These are phyloP conservation scores for Bergia puertoricense DNA, from an alignment of 92 coral and sea anemone species.

Conservation along the genomic window DNA sequence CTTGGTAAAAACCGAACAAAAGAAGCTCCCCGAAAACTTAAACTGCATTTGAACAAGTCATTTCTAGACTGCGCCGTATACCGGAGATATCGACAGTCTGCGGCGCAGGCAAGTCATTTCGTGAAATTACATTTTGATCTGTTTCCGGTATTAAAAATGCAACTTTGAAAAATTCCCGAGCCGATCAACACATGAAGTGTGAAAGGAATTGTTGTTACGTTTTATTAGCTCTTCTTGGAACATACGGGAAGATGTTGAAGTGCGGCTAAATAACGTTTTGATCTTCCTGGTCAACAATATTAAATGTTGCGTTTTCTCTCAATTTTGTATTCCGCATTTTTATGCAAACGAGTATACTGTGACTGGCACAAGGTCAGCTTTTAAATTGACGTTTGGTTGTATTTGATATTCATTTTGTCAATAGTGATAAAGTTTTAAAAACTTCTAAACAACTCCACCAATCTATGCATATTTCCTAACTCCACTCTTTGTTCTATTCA, in stretches of 20 bases:
- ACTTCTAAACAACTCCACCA: not conserved
- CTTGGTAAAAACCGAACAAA: too few relatives aligned
- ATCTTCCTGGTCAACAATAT: not conserved
- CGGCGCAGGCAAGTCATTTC: too few relatives aligned
- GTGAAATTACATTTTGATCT: too few relatives aligned
- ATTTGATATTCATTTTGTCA: not conserved
- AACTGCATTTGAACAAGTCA: too few relatives aligned
- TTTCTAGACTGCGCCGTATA: too few relatives aligned
- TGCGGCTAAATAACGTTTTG: not conserved
- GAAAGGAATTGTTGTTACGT: not conserved
- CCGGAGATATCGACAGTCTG: too few relatives aligned
- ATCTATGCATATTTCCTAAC: constrained; percentile 2
- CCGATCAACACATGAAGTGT: not conserved
- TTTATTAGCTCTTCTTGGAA: too few relatives aligned
- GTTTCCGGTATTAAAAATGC: not conserved
- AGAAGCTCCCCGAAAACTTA: too few relatives aligned
- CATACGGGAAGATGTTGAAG: too few relatives aligned
- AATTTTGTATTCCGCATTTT: not conserved
- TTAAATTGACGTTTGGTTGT: not conserved
- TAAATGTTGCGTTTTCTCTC: not conserved
- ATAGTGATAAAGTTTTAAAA: not conserved
- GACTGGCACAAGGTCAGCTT: not conserved
- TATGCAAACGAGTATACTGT: not conserved
- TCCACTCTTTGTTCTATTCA: constrained; percentile 16
- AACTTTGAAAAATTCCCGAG: not conserved